Percentiles rank a stretch among this genome's conserved stretches.
These are phyloP conservation scores for Phytoseiulus persimilis DNA, from an alignment of 2,888 invertebrate genomes.

Conservation along the genomic window DNA sequence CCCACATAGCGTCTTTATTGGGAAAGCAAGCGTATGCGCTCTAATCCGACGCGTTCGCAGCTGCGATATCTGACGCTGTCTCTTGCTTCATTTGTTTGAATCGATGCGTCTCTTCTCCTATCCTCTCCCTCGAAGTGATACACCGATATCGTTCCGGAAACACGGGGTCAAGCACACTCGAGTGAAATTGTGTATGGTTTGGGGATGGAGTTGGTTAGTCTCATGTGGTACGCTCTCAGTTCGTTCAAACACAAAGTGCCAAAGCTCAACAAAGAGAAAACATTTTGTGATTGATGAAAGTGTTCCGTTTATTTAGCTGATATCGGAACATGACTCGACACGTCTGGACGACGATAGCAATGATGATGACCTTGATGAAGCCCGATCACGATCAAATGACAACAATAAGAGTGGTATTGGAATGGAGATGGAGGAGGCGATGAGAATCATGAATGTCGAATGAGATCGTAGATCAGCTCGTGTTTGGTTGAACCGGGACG, in stretches of 20 bases:
- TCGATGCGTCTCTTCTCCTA: too few relatives aligned
- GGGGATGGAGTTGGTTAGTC: not conserved
- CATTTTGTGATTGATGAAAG: constrained; percentile 5
- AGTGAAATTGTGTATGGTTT: too few relatives aligned
- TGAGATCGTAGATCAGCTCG: not conserved
- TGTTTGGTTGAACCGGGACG: not conserved
- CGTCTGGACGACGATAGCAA: not conserved
- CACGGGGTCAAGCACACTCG: too few relatives aligned
- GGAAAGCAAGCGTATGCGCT: too few relatives aligned
- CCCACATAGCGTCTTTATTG: too few relatives aligned
- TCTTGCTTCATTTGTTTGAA: too few relatives aligned
- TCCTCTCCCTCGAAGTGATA: too few relatives aligned
- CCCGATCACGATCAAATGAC: not conserved
- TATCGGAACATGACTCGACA: not conserved
- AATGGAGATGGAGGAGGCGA: not conserved
- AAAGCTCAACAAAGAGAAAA: not conserved
- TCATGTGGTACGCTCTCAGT: not conserved
- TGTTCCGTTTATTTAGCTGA: not conserved
- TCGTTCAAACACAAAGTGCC: not conserved
- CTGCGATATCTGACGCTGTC: too few relatives aligned
- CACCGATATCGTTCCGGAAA: too few relatives aligned
- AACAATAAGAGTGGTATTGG: not conserved
- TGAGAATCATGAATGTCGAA: not conserved
- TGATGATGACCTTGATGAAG: not conserved
- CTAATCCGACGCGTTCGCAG: too few relatives aligned